phyloP scores from a whole-genome alignment of 2,113 vertebrate genomes.

The Microcebus tavaratra region DNA sequence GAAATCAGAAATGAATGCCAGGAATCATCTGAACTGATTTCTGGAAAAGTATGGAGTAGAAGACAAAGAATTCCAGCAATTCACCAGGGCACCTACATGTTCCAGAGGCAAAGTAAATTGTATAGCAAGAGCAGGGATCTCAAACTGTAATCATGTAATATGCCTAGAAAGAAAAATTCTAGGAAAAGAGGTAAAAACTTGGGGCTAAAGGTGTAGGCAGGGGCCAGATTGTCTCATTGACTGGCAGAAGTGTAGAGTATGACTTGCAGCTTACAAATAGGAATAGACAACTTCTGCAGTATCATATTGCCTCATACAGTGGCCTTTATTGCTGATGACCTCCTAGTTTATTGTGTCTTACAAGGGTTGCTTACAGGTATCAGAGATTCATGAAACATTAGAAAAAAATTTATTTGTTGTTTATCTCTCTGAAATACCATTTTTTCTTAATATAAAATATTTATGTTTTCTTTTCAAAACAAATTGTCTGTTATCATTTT shows the following conservation, averaged over 20 bases:
- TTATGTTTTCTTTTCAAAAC: background rate
- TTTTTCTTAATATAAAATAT: constrained; percentile 29
- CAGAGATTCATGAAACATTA: background rate
- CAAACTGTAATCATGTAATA: background rate
- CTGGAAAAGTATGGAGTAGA: background rate
- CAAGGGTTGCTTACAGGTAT: background rate
- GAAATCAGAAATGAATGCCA: background rate
- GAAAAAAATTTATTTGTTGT: background rate
- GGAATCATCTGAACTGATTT: background rate
- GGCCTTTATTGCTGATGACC: background rate
- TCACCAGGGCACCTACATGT: background rate
- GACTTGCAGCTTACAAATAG: background rate
- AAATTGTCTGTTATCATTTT: background rate
- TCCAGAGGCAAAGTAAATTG: background rate
- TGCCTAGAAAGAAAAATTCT: background rate
- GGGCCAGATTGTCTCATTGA: background rate
- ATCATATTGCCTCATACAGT: accelerated
- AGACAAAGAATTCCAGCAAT: background rate
- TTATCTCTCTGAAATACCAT: background rate
- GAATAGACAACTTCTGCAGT: background rate
- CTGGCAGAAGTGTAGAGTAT: background rate
- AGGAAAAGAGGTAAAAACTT: background rate
- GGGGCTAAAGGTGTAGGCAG: background rate
- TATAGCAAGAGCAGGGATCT: background rate
- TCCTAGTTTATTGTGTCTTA: background rate